Base-by-base conservation (phyloP, 1,140 invertebrate genomes). In the Dreissena rostriformis region DNA sequence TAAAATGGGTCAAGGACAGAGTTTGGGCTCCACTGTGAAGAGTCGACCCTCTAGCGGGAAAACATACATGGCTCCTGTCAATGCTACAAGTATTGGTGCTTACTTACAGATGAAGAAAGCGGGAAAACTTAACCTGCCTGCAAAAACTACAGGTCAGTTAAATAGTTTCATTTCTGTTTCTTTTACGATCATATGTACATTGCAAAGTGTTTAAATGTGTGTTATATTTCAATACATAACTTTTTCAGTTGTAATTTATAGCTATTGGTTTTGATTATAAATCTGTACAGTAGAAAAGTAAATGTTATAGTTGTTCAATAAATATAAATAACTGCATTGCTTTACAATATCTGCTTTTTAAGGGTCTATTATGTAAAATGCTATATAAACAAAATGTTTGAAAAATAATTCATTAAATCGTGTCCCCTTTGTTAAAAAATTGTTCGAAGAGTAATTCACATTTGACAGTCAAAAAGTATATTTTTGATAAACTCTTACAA, bases 31-130 rank as follows among this genome's bases (percentile, higher is more conserved):
- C n/a, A 66, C 72, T 17, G 55, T 15, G n/a, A 77, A 39, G 17
- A 85, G 84, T 75, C 67, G 84, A 15, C 84, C 84, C n/a, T 55
- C 67, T 12, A 82, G 86, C 80, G 86, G 86, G 8, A 86, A 85
- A 63, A 77, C n/a, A 2, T 72, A 81, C 6, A 87, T 88, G 76
- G 68, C 84, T 14, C 89, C 91, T 39, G 89, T 89, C 0, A 92
- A 91, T 79, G 68, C 86, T 7, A 90, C 84, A 39, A 91, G 90
- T 73, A 90, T 91, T 14, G 86, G 88, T 78, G 90, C 90, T 12
- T 92, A 92, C 77, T 85, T 87, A 61, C 89, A 92, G 77, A 79
- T 92, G 65, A 92, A 90, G 63, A 89, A 88, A 81, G 68, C 86
- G 49, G 90, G 90, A 65, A 85, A 87, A 61, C 52, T 88, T 5